Evolutionary conservation across 1,140 invertebrate genomes (phyloP).

Genomic region (Harlomillsia oculata): DNA sequence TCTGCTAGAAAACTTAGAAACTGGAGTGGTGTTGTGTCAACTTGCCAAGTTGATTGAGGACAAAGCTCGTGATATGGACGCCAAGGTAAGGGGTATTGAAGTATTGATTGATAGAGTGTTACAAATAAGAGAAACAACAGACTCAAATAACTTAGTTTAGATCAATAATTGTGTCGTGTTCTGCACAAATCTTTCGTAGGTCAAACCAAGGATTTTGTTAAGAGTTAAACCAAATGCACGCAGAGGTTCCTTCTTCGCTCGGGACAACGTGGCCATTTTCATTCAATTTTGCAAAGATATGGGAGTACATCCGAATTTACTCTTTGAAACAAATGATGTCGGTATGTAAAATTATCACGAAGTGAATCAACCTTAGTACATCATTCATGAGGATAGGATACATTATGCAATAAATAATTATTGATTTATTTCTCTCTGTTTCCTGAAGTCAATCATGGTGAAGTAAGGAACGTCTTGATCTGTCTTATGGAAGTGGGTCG

Average conservation of each 20-base stretch:
- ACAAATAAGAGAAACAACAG: background rate
- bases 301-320: slow-evolving; percentile 76
- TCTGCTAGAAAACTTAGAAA: slow-evolving; percentile 66
- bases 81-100: slow-evolving; percentile 31
- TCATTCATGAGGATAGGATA: no score
- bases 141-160: background rate
- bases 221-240: slow-evolving; percentile 23
- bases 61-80: slow-evolving; percentile 51
- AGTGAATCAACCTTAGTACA: background rate
- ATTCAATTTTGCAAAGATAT: slow-evolving; percentile 77
- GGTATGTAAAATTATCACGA: slow-evolving; percentile 45
- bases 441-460: slow-evolving; percentile 63
- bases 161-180: background rate
- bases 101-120: background rate
- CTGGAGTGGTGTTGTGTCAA: slow-evolving; percentile 67
- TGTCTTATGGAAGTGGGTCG: slow-evolving; percentile 80
- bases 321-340: slow-evolving; percentile 88
- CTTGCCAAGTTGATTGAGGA: slow-evolving; percentile 65
- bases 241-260: slow-evolving; percentile 65
- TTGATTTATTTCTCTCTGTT: no score
- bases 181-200: slow-evolving; percentile 11
- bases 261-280: slow-evolving; percentile 90
- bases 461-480: slow-evolving; percentile 72
- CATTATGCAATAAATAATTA: no score
- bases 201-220: slow-evolving; percentile 26